phyloP scores from a whole-genome alignment of 2,888 invertebrate species.

The Elmis aenea region DNA sequence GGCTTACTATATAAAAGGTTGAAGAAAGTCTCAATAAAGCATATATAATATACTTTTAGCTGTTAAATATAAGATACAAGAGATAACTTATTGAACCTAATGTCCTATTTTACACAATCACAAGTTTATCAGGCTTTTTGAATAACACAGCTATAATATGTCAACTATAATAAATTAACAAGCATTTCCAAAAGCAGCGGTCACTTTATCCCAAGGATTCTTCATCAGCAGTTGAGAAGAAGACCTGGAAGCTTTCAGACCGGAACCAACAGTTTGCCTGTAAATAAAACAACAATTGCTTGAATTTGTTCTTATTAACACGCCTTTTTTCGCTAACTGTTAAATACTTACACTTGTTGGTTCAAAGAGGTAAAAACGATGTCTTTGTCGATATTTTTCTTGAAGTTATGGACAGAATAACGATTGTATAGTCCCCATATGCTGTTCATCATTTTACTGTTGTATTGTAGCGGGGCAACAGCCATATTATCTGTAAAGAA shows the following conservation, averaged over 20 bases:
- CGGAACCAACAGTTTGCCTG: conserved; percentile 8
- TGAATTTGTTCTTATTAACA: background rate
- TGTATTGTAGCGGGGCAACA: conserved; percentile 64
- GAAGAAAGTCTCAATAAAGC: too few relatives aligned
- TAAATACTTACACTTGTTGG: conserved; percentile 28
- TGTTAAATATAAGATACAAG: too few relatives aligned
- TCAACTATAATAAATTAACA: conserved; percentile 1
- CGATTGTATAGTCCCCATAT: conserved; percentile 89
- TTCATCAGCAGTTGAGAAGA: conserved; percentile 1
- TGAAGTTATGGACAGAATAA: conserved; percentile 83
- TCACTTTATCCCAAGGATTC: conserved; percentile 3
- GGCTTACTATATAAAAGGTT: too few relatives aligned
- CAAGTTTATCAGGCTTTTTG: too few relatives aligned
- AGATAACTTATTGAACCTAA: too few relatives aligned
- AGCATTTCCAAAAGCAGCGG: conserved; percentile 6
- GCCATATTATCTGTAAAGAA: conserved; percentile 9
- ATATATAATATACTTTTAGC: too few relatives aligned
- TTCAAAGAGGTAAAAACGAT: conserved; percentile 19
- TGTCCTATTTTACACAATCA: too few relatives aligned
- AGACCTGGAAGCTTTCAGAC: conserved; percentile 4
- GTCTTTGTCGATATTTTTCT: conserved; percentile 65
- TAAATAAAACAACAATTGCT: conserved; percentile 2
- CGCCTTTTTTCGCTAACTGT: too few relatives aligned
- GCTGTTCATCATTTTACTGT: conserved; percentile 83
- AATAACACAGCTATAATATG: too few relatives aligned